Conservation (phyloP, 2,797 vertebrate genomes). For the Neosilurus hyrtlii region DNA sequence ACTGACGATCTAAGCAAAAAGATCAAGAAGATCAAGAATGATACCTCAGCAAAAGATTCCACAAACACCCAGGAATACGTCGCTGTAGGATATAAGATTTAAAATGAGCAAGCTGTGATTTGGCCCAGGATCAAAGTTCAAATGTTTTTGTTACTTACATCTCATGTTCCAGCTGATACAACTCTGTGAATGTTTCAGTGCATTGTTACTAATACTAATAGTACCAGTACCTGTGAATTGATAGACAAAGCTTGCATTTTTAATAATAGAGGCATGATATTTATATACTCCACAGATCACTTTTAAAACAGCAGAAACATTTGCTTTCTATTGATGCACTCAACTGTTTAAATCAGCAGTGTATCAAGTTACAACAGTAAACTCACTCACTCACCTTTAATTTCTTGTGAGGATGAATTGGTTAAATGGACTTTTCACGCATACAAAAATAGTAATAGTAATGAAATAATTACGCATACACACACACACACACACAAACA, state of each 20-base stretch:
- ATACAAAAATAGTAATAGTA: no score
- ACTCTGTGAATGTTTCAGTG: neutral
- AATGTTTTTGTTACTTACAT: neutral
- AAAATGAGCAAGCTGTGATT: neutral
- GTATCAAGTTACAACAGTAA: neutral
- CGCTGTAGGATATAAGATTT: slow-evolving; percentile 1
- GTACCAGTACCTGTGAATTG: no score
- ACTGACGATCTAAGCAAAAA: slow-evolving; percentile 23
- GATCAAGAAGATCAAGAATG: neutral
- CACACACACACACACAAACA: no score
- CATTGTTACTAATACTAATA: neutral
- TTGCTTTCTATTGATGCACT: neutral
- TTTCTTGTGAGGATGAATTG: neutral
- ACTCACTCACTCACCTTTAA: neutral
- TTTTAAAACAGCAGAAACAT: neutral
- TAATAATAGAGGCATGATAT: neutral
- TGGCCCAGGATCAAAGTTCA: neutral
- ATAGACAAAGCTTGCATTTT: neutral
- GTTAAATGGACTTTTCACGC: neutral
- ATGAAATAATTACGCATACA: no score
- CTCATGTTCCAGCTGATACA: neutral
- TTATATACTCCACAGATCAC: neutral
- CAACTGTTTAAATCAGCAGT: neutral
- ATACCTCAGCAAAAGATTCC: neutral
- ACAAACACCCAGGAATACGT: slow-evolving; percentile 31